Conservation (phyloP, 2,113 vertebrate species). For the Brienomyrus brachyistius region DNA sequence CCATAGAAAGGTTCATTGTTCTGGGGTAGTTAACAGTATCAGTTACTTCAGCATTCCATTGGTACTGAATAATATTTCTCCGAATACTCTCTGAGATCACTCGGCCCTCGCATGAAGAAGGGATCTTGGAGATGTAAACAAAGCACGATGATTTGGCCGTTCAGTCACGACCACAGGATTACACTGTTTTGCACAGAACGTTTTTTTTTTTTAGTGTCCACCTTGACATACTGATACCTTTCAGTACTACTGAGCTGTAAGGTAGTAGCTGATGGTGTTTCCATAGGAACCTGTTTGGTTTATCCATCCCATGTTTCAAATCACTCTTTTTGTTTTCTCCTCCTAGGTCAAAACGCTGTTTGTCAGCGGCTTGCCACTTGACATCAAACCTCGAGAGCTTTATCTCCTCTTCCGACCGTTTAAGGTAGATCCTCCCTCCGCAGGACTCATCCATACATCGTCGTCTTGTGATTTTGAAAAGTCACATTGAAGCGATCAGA, state of each 20-base stretch:
- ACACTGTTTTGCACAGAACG: neutral
- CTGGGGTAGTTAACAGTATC: neutral
- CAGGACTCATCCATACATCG: neutral
- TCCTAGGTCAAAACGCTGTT: constrained; percentile 88
- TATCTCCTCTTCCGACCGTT: constrained; percentile 97
- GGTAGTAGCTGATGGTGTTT: neutral
- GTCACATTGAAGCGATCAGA: neutral
- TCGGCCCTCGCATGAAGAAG: neutral
- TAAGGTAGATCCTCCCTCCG: constrained; percentile 69
- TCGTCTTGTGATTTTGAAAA: neutral
- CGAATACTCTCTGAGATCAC: neutral
- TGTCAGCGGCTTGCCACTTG: constrained; percentile 90
- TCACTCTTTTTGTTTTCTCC: constrained; percentile 13
- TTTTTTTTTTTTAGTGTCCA: neutral
- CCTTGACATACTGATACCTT: neutral
- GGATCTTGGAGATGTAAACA: neutral
- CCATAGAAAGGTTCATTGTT: constrained; percentile 4
- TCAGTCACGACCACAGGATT: neutral
- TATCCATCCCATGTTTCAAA: neutral
- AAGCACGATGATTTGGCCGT: neutral
- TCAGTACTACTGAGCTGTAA: neutral
- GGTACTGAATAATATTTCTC: constrained; percentile 2
- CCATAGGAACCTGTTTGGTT: neutral
- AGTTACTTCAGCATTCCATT: neutral
- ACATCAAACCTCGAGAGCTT: constrained; percentile 94